A percentile compares a stretch with the other conserved stretches of the same genome.
Conservation (phyloP, 1,140 invertebrate species). For the Littorina saxatilis region DNA sequence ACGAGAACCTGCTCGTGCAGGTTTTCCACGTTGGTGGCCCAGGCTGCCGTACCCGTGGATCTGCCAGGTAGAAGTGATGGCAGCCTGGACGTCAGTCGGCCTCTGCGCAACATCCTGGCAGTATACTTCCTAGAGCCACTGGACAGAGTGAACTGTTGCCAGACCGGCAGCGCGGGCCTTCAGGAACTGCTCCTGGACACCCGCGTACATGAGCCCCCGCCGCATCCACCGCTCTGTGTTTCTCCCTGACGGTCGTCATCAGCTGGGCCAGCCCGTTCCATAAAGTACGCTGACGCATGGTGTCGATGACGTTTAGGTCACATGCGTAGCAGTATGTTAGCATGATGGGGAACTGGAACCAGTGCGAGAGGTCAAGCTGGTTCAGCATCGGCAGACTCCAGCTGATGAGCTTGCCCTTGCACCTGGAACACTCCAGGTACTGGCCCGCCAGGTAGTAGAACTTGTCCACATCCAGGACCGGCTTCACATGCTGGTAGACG, state of each 20-base stretch:
- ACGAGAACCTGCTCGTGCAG: conserved; percentile 48
- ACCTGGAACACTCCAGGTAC: neutral
- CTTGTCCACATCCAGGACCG: no score
- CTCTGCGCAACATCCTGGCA: conserved; percentile 46
- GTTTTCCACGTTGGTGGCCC: conserved; percentile 43
- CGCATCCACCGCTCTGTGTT: no score
- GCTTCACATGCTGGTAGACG: no score
- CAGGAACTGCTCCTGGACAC: no score
- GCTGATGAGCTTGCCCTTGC: neutral
- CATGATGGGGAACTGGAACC: neutral
- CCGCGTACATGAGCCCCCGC: no score
- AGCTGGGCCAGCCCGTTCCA: no score
- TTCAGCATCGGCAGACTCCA: neutral
- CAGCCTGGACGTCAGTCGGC: conserved; percentile 46
- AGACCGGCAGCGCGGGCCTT: no score
- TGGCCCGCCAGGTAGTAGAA: no score
- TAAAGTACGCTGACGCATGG: no score
- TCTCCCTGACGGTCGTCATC: no score
- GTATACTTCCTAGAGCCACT: conserved; percentile 53
- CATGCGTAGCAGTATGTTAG: no score
- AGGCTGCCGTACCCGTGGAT: conserved; percentile 40
- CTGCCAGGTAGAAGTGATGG: conserved; percentile 54
- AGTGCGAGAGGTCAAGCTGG: neutral
- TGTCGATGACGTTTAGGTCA: no score
- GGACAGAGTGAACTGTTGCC: conserved; percentile 35